Conservation (phyloP, 2,113 vertebrate species). For the Corynorhinus townsendii region DNA sequence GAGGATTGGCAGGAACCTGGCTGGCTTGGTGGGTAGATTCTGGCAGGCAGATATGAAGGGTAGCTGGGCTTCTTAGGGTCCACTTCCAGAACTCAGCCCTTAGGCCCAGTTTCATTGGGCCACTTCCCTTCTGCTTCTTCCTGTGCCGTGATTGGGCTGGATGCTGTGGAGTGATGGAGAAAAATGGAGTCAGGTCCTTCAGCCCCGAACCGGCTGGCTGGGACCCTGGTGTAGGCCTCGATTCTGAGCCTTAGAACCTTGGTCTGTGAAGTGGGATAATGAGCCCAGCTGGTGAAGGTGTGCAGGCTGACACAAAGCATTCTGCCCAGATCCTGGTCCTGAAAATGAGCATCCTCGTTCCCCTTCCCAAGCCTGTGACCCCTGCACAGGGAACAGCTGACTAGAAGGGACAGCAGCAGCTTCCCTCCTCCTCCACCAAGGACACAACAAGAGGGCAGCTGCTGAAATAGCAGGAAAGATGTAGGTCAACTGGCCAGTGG, state of each 20-base stretch:
- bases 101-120: background rate
- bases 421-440: background rate
- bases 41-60: background rate
- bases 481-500: constrained; percentile 45
- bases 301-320: no score
- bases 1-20: background rate
- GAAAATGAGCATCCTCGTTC: background rate
- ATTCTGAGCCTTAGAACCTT: background rate
- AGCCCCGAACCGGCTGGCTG: background rate
- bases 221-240: background rate
- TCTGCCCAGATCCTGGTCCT: background rate
- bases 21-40: background rate
- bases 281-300: background rate
- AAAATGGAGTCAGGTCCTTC: background rate
- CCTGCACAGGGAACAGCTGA: background rate
- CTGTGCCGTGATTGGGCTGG: background rate
- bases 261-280: background rate
- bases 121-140: background rate
- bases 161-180: background rate
- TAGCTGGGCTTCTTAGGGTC: background rate
- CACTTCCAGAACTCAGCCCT: background rate
- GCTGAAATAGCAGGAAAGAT: constrained; percentile 8
- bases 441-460: constrained; percentile 3
- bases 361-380: background rate
- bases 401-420: background rate